phyloP scores from a whole-genome alignment of 2,113 vertebrate species.

The Alouatta palliata region DNA sequence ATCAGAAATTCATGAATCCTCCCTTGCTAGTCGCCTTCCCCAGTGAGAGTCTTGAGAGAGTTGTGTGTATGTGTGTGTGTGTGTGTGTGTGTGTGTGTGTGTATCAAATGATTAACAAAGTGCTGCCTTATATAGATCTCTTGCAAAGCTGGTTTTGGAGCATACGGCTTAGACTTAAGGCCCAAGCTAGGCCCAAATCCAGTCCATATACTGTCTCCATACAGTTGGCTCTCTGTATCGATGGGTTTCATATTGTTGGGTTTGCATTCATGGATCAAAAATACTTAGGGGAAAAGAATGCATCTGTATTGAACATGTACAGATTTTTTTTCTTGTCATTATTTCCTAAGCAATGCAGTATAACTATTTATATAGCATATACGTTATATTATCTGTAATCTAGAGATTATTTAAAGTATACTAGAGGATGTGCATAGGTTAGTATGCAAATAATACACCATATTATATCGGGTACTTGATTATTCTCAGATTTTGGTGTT shows the following conservation, averaged over 20 bases:
- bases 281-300: neutral
- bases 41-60: neutral
- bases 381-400: neutral
- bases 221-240: neutral
- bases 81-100: neutral
- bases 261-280: neutral
- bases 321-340: neutral
- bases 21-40: neutral
- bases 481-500: neutral
- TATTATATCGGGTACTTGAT: neutral
- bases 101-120: neutral
- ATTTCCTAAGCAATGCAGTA: neutral
- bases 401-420: neutral
- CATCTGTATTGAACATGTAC: neutral
- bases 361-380: neutral
- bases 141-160: constrained; percentile 6
- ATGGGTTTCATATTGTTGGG: neutral
- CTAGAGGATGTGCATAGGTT: neutral
- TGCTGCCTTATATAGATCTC: neutral
- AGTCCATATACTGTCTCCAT: neutral
- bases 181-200: neutral
- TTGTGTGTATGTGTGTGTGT: neutral
- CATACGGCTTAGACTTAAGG: neutral
- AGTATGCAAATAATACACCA: neutral
- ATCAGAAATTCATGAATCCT: neutral